Conservation (phyloP, 2,888 invertebrate genomes). For the Cynaeus angustus region DNA sequence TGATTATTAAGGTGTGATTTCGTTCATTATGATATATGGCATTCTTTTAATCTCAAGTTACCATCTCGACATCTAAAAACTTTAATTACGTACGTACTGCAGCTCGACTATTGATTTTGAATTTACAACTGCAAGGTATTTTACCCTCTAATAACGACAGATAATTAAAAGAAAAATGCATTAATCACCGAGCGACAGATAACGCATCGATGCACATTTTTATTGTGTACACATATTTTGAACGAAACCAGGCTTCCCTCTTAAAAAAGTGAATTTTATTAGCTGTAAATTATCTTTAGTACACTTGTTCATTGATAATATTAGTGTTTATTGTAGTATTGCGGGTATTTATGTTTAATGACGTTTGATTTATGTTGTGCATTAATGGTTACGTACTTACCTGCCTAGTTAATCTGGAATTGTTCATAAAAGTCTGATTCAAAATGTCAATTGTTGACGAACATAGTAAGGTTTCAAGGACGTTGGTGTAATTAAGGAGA, state of each 20-base stretch:
- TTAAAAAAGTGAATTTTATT: slow-evolving; percentile 44
- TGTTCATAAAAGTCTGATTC: slow-evolving; percentile 34
- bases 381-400: slow-evolving; percentile 40
- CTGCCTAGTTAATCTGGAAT: slow-evolving; percentile 36
- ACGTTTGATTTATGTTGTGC: slow-evolving; percentile 48
- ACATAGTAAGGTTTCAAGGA: slow-evolving; percentile 15
- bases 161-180: slow-evolving; percentile 41
- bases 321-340: slow-evolving; percentile 48
- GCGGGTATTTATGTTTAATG: slow-evolving; percentile 47
- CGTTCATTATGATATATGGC: slow-evolving; percentile 38
- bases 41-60: slow-evolving; percentile 25
- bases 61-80: slow-evolving; percentile 41
- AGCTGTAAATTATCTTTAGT: slow-evolving; percentile 47
- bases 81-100: slow-evolving; percentile 38
- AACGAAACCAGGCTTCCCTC: slow-evolving; percentile 27
- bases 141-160: slow-evolving; percentile 29
- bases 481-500: slow-evolving; percentile 5
- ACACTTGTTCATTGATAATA: slow-evolving; percentile 50
- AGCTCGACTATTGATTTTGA: slow-evolving; percentile 38
- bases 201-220: slow-evolving; percentile 33
- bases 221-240: slow-evolving; percentile 28
- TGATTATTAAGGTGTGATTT: slow-evolving; percentile 51
- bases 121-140: slow-evolving; percentile 31
- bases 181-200: slow-evolving; percentile 36
- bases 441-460: slow-evolving; percentile 11